Base-by-base conservation (phyloP, 2,888 invertebrate genomes). In the Noctua fimbriata region DNA sequence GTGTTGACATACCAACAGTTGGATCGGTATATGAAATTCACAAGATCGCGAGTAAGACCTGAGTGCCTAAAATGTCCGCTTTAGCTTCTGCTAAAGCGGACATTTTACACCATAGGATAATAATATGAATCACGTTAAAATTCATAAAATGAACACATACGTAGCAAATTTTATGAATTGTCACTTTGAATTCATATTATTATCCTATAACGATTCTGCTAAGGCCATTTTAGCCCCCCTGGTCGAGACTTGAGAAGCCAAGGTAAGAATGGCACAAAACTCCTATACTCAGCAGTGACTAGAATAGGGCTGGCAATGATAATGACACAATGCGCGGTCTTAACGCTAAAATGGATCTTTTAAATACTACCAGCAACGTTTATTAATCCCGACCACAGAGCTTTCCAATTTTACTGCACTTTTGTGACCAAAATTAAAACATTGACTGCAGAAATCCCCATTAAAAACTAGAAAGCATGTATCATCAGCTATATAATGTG, bases 401-500 rank as follows among this genome's bases (percentile, higher is more conserved):
- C 6, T 36, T 41, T 63, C 10, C 21, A 41, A 12, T 14, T 0
- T 18, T 12, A 16, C 47, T 49, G 14, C 24, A 28, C 6, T 36
- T 41, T n/a, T 16, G 24, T 76, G 36, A 69, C 55, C 24, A 32
- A 80, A 47, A 24, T 41, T 18, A 60, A 81, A 80, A 69, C 2
- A 73, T 69, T 9, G 28, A 71, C 32, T 63, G 18, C 58, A 79
- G 70, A 80, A 77, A 76, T 73, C 49, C 58, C 47, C 73, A 79
- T 87, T 79, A 81, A 73, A 75, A 80, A 82, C 78, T 88, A 89
- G 89, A 89, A 89, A 89, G 88, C 78, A 84, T 80, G 79, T 73
- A 82, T 81, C 84, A 82, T 85, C 84, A 76, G 58, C 76, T 47
- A 72, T 41, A 83, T 79, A 78, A 86, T 78, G 84, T 76, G 81